A percentile compares a stretch with the other conserved stretches of the same genome.
These are phyloP conservation scores for Pygoscelis adeliae DNA, from an alignment of 2,113 vertebrate genomes.

Conservation along the genomic window DNA sequence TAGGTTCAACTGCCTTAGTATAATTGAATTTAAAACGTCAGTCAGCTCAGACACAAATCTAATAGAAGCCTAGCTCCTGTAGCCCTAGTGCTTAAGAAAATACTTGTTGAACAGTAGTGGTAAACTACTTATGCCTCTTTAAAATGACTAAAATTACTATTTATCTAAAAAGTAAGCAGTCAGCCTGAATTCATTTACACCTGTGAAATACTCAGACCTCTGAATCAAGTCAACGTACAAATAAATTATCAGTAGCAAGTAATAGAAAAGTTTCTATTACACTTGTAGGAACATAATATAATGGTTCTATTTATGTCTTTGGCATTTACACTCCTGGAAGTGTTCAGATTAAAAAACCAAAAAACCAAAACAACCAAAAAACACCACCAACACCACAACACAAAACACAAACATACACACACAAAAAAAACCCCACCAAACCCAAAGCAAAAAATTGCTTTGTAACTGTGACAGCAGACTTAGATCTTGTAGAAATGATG, in stretches of 20 bases:
- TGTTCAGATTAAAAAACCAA: neutral
- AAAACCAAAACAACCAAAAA: neutral
- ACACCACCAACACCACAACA: neutral
- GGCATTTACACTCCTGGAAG: neutral
- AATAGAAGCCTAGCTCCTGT: neutral
- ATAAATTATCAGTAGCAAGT: neutral
- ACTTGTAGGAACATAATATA: neutral
- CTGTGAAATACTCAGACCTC: neutral
- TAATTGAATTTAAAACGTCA: neutral
- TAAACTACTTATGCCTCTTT: neutral
- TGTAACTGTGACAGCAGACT: neutral
- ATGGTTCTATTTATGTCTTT: neutral
- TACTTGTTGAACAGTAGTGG: neutral
- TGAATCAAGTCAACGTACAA: neutral
- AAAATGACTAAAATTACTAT: neutral
- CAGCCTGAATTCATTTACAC: neutral
- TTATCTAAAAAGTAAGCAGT: neutral
- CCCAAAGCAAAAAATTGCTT: neutral
- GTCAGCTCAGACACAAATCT: neutral
- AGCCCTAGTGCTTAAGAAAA: neutral
- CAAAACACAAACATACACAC: no score
- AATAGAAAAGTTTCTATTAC: neutral
- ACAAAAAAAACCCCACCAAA: neutral
- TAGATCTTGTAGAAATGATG: neutral
- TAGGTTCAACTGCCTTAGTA: neutral